Conservation (phyloP, 1,140 invertebrate genomes). For the Apocrypta bakeri region DNA sequence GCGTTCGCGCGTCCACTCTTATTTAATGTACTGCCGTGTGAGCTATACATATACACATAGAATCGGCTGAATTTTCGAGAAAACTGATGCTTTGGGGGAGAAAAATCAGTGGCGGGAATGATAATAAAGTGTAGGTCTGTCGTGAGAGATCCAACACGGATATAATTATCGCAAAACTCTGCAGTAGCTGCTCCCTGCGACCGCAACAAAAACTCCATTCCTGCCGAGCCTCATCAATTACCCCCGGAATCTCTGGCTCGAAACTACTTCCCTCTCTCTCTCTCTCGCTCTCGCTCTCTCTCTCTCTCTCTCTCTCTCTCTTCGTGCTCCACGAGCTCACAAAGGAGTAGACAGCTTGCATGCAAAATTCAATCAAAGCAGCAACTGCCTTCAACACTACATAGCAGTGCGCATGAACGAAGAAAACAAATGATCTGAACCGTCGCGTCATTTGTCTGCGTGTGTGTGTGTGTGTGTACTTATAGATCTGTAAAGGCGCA, state of each 20-base stretch:
- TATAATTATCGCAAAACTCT: too few species aligned
- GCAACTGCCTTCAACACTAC: background rate
- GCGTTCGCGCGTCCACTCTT: too few species aligned
- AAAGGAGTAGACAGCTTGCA: background rate
- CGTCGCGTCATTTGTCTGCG: slow-evolving; percentile 1
- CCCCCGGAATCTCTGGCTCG: background rate
- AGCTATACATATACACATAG: too few species aligned
- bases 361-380: background rate
- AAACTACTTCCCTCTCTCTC: background rate
- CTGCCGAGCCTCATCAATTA: background rate
- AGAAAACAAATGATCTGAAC: background rate
- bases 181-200: background rate
- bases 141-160: too few species aligned
- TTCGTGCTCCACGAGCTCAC: background rate
- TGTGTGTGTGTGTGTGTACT: background rate
- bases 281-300: too few species aligned
- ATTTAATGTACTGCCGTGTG: too few species aligned
- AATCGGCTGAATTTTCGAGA: too few species aligned
- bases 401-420: background rate
- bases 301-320: too few species aligned
- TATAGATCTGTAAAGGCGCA: background rate
- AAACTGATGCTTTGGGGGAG: too few species aligned
- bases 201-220: background rate
- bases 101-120: too few species aligned
- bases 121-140: too few species aligned